A percentile compares a stretch with the other conserved stretches of the same genome.
phyloP scores from a whole-genome alignment of 2,113 vertebrate genomes.

The Nyctibius bracteatus region DNA sequence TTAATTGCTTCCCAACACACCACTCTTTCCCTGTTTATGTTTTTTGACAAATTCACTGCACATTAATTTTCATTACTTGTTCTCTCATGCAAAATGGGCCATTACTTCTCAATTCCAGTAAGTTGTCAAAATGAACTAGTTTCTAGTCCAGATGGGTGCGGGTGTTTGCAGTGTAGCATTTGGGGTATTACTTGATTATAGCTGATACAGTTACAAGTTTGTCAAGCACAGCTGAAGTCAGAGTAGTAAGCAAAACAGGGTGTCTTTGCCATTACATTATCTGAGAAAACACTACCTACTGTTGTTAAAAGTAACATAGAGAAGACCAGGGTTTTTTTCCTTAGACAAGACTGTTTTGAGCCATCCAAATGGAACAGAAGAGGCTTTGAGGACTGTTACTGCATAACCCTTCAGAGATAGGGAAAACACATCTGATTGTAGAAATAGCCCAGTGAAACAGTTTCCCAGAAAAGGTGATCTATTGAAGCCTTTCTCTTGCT shows the following conservation, averaged over 20 bases:
- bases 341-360: not conserved
- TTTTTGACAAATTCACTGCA: conserved; percentile 39
- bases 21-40: not conserved
- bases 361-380: not conserved
- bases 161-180: not conserved
- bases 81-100: not conserved
- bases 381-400: not conserved
- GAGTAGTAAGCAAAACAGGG: not conserved
- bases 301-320: not conserved
- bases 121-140: not conserved
- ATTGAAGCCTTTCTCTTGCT: not conserved
- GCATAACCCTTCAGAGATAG: not conserved
- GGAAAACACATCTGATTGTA: not conserved
- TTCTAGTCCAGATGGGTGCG: not conserved
- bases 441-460: not conserved
- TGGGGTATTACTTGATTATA: not conserved
- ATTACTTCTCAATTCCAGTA: not conserved
- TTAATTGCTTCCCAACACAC: conserved; percentile 16
- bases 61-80: conserved; percentile 14
- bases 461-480: not conserved
- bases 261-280: not conserved
- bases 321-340: not conserved
- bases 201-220: not conserved
- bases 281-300: not conserved
- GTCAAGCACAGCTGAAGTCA: not conserved